phyloP scores from a whole-genome alignment of 1,140 invertebrate genomes.

The Penaeus japonicus region DNA sequence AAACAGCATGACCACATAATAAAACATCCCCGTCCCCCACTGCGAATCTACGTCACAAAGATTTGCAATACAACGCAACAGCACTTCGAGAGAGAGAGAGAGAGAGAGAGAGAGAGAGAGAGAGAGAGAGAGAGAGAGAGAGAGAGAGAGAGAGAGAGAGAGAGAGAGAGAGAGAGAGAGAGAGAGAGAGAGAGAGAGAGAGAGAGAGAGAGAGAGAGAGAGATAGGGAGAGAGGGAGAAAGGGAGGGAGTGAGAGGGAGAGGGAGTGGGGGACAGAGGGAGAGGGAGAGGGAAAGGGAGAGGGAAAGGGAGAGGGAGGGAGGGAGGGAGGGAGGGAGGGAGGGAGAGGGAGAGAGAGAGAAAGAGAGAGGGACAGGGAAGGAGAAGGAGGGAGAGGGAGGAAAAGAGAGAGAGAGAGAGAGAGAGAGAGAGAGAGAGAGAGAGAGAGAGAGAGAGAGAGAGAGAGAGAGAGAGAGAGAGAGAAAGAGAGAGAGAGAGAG shows the following conservation, averaged over 20 bases:
- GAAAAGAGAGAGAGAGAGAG: conserved; percentile 9
- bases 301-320: not conserved
- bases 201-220: not conserved
- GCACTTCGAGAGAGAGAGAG: no score
- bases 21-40: no score
- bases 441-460: not conserved
- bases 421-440: conserved; percentile 18
- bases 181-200: not conserved
- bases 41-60: no score
- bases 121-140: no score
- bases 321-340: no score
- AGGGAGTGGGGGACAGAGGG: not conserved
- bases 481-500: not conserved
- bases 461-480: not conserved
- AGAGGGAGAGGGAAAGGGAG: not conserved
- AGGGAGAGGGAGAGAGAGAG: not conserved
- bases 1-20: no score
- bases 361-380: not conserved
- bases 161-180: not conserved
- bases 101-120: no score
- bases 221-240: not conserved
- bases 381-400: not conserved
- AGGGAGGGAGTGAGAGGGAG: not conserved
- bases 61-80: no score
- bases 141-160: not conserved